Percentiles rank a stretch among this genome's conserved stretches.
Conservation (phyloP, 2,113 vertebrate species). For the Perca fluviatilis region DNA sequence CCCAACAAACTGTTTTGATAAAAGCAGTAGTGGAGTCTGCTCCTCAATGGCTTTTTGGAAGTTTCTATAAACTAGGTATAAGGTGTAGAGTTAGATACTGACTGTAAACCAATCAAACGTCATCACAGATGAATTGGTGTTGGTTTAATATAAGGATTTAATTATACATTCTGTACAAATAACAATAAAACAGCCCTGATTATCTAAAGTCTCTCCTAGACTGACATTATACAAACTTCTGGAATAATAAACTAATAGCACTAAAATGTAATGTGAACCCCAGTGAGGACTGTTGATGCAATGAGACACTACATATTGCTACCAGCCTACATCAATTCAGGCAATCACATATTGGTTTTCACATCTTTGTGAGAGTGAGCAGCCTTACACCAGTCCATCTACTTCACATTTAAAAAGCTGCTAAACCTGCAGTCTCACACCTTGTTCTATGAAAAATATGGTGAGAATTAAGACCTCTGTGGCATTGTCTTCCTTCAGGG, state of each 20-base stretch:
- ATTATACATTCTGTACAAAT: background rate
- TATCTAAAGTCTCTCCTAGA: background rate
- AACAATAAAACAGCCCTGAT: background rate
- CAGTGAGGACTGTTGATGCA: background rate
- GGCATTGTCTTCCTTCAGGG: constrained; percentile 22
- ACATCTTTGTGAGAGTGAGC: background rate
- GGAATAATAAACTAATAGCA: background rate
- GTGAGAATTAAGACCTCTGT: constrained; percentile 9
- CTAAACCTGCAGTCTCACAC: constrained; percentile 1
- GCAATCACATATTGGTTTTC: background rate
- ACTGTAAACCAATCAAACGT: background rate
- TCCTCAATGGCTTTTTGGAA: background rate
- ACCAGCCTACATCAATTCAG: background rate
- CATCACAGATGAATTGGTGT: background rate
- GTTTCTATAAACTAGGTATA: background rate
- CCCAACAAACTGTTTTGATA: background rate
- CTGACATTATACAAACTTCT: background rate
- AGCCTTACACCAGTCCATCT: background rate
- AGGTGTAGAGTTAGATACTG: background rate
- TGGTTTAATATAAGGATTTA: background rate
- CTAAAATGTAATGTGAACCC: background rate
- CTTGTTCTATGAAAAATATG: background rate
- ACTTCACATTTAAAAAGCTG: constrained; percentile 1
- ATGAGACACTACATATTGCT: background rate
- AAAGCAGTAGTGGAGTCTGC: background rate